These are phyloP conservation scores for Limenitis camilla DNA, from an alignment of 2,888 invertebrate genomes.

Conservation along the genomic window DNA sequence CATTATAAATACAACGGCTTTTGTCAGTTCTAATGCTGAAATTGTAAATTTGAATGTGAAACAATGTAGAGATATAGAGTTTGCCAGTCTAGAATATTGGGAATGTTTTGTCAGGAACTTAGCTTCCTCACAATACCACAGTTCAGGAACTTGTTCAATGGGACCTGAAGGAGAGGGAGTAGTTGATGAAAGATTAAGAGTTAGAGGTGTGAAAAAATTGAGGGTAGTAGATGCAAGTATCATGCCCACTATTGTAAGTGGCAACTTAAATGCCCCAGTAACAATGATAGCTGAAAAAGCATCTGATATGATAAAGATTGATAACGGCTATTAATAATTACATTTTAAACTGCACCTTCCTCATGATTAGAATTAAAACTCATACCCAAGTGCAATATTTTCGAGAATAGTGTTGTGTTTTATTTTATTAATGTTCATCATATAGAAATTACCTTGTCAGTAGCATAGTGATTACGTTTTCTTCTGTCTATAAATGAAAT, in stretches of 20 bases:
- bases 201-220: too few relatives aligned
- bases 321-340: too few relatives aligned
- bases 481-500: too few relatives aligned
- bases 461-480: too few relatives aligned
- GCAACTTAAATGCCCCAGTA: conserved; percentile 75
- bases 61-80: conserved; percentile 33
- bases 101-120: conserved; percentile 41
- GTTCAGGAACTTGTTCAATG: conserved; percentile 46
- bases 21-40: conserved; percentile 25
- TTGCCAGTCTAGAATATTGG: conserved; percentile 44
- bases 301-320: conserved; percentile 71
- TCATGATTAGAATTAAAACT: too few relatives aligned
- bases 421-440: too few relatives aligned
- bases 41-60: conserved; percentile 31
- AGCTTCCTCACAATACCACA: conserved; percentile 40
- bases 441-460: too few relatives aligned
- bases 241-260: conserved; percentile 76
- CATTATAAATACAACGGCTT: conserved; percentile 29
- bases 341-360: too few relatives aligned
- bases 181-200: conserved; percentile 29
- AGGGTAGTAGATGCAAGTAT: conserved; percentile 68
- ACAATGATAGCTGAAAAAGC: conserved; percentile 79
- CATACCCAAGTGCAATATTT: too few relatives aligned
- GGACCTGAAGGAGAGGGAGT: conserved; percentile 39
- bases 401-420: too few relatives aligned